phyloP scores from a whole-genome alignment of 2,797 vertebrate genomes.

The Pangasius krempfi region DNA sequence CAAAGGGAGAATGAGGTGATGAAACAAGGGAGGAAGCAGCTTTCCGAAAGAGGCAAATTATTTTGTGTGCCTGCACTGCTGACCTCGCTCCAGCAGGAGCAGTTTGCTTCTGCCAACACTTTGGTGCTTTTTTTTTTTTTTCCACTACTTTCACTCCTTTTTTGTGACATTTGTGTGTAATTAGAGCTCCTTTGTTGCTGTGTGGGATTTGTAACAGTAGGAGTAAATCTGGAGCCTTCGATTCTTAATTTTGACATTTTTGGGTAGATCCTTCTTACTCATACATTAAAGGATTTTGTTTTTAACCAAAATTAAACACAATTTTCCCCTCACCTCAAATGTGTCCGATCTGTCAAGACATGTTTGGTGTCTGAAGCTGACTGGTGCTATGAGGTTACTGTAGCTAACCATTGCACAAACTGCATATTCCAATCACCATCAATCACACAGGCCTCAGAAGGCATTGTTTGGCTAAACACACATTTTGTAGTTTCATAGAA shows the following conservation, averaged over 20 bases:
- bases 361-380: slow-evolving; percentile 9
- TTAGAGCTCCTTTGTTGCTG: slow-evolving; percentile 40
- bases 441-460: not conserved
- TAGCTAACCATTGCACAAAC: not conserved
- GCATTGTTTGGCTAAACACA: not conserved
- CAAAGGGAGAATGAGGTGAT: slow-evolving; percentile 75
- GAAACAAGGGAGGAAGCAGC: slow-evolving; percentile 77
- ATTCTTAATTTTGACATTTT: slow-evolving; percentile 9
- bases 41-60: slow-evolving; percentile 70
- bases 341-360: slow-evolving; percentile 6
- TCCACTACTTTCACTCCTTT: slow-evolving; percentile 13
- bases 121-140: slow-evolving; percentile 57
- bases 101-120: slow-evolving; percentile 71
- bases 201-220: not conserved
- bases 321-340: not conserved
- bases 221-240: slow-evolving; percentile 5
- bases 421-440: no score
- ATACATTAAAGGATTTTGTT: not conserved
- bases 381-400: slow-evolving; percentile 1
- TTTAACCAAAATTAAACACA: not conserved
- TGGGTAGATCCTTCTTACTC: not conserved
- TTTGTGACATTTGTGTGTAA: slow-evolving; percentile 37
- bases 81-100: slow-evolving; percentile 63
- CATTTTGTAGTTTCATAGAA: not conserved
- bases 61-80: slow-evolving; percentile 55